These are phyloP conservation scores for Caenorhabditis angaria DNA, from an alignment of 2,888 invertebrate species.

Conservation along the genomic window DNA sequence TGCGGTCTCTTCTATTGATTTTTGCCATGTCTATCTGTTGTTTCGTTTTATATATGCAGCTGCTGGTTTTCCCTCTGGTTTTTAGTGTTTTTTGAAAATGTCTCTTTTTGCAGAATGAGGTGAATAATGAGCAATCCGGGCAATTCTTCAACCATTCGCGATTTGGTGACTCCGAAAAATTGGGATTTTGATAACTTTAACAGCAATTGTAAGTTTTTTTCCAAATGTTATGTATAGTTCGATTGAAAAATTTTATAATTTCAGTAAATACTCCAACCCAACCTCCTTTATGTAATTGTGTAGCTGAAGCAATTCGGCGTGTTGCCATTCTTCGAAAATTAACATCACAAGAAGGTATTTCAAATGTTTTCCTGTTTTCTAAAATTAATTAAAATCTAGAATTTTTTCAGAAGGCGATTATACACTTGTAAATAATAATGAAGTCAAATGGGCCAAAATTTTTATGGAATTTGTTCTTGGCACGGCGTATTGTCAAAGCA, in stretches of 20 bases:
- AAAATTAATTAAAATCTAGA: neutral
- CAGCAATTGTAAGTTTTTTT: constrained; percentile 6
- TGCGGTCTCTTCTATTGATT: neutral
- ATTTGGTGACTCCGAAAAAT: constrained; percentile 50
- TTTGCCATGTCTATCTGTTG: neutral
- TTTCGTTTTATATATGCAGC: neutral
- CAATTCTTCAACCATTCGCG: constrained; percentile 44
- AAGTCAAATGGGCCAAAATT: constrained; percentile 60
- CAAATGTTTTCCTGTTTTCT: neutral
- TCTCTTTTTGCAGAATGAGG: constrained; percentile 16
- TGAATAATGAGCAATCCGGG: constrained; percentile 21
- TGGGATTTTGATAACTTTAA: constrained; percentile 37
- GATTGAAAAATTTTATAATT: constrained; percentile 4
- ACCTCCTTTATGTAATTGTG: constrained; percentile 47
- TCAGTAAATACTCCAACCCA: constrained; percentile 14
- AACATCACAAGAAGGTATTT: constrained; percentile 40
- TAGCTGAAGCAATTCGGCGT: constrained; percentile 49
- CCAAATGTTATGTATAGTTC: neutral
- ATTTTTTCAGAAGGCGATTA: constrained; percentile 48
- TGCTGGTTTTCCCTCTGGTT: no score
- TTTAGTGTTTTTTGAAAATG: neutral
- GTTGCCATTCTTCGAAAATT: constrained; percentile 43
- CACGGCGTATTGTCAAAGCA: constrained; percentile 44
- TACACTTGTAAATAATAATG: constrained; percentile 54
- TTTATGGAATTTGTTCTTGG: constrained; percentile 68